Base-by-base conservation (phyloP, 2,113 vertebrate genomes). In the Colossoma macropomum region DNA sequence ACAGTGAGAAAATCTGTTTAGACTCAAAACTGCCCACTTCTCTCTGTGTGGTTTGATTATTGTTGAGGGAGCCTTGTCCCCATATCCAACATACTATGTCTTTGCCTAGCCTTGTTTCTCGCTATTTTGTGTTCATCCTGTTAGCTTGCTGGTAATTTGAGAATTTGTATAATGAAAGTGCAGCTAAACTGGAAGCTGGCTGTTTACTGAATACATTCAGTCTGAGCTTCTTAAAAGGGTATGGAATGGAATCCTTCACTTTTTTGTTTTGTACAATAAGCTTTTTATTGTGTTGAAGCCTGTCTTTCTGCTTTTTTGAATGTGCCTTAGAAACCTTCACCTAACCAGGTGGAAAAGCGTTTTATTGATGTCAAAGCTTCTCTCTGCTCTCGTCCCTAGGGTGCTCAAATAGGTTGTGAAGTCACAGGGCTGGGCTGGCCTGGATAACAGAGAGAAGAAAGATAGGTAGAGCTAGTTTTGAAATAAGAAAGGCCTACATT, bases 141-240 rank as follows among this genome's bases (percentile, higher is more conserved):
- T 71, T 75, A 63, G 38, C 32, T 52, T 10, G 17, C 59, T 45
- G 56, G 32, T 28, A 63, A 66, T 41, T 19, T 50, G 30, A n/a
- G 68, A 38, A 66, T 81, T 73, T 68, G n/a, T 41, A 27, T 16
- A 48, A 78, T 59, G 6, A 69, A 62, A 63, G 17, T 62, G 34
- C 23, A 34, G 60, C 25, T 60, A 56, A 65, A 68, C 16, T 56
- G 70, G 28, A 59, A 78, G 15, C 41, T 73, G 41, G 28, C 77
- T 21, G 6, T 28, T 52, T 77, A 78, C 28, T 34, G 38, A 84
- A 77, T 84, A 75, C 25, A 63, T 79, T 82, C 62, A 84, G 75
- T 66, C 28, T 60, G 62, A 60, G 25, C 5, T 27, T 68, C 38
- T 30, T 56, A 65, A 62, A 60, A 65, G 15, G 45, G 25, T 41